Conservation (phyloP, 23 tunicate species). For the Trididemnum clinides region DNA sequence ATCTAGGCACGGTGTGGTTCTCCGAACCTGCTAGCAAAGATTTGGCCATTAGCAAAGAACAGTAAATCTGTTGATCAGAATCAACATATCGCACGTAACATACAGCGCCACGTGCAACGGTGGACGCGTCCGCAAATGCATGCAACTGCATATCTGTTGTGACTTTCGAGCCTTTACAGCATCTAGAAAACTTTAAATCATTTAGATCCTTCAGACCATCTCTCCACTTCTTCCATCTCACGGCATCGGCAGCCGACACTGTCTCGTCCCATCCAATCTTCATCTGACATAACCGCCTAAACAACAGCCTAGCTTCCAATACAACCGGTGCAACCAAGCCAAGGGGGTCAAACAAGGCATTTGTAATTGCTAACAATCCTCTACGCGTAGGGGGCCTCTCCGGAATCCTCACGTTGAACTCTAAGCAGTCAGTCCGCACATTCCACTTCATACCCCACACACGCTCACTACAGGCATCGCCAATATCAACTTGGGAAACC, state of each 20-base stretch:
- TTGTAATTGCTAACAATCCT: slow-evolving; percentile 9
- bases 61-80: neutral
- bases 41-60: slow-evolving; percentile 31
- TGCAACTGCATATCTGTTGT: neutral
- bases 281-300: neutral
- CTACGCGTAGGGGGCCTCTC: slow-evolving; percentile 27
- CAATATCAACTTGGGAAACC: no score
- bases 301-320: neutral
- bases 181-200: neutral
- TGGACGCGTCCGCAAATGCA: slow-evolving; percentile 26
- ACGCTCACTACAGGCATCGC: neutral
- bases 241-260: neutral
- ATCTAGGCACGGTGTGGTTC: no score
- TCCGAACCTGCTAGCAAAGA: neutral
- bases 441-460: slow-evolving; percentile 12
- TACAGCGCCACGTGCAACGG: slow-evolving; percentile 13
- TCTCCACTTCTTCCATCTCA: neutral
- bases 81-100: neutral
- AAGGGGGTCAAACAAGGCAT: slow-evolving; percentile 26
- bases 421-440: neutral
- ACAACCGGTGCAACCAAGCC: slow-evolving; percentile 30
- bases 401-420: neutral
- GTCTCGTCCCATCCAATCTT: slow-evolving; percentile 19
- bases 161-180: neutral
- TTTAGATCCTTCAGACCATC: neutral